A percentile compares a stretch with the other conserved stretches of the same genome.
Conservation (phyloP, 2,797 vertebrate species). For the Microtus agrestis region DNA sequence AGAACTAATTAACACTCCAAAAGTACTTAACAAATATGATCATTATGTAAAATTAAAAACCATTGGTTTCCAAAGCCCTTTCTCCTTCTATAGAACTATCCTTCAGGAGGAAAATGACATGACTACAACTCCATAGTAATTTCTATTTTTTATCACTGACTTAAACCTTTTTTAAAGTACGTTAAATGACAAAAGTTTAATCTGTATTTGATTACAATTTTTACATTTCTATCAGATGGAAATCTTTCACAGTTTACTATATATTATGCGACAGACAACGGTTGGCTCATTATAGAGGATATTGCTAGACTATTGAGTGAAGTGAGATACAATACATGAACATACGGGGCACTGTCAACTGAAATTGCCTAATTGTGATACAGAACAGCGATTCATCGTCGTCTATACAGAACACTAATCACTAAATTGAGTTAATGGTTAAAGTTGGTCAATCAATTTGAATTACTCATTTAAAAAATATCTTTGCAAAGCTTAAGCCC, state of each 20-base stretch:
- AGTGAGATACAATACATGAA: not conserved
- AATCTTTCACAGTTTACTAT: constrained; percentile 45
- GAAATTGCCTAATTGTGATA: constrained; percentile 4
- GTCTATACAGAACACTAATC: not conserved
- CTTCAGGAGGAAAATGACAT: constrained; percentile 31
- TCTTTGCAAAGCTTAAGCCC: constrained; percentile 49
- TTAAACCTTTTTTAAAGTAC: not conserved
- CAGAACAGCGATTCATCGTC: not conserved
- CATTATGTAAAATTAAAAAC: constrained; percentile 55
- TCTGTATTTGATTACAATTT: constrained; percentile 36
- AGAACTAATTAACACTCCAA: constrained; percentile 51
- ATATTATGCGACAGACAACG: not conserved
- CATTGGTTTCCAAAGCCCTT: constrained; percentile 27
- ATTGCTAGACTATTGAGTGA: not conserved
- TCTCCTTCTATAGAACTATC: not conserved
- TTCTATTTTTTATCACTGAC: constrained; percentile 1
- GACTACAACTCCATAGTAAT: constrained; percentile 21
- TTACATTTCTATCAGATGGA: not conserved
- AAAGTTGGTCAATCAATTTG: constrained; percentile 47
- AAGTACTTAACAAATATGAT: constrained; percentile 53
- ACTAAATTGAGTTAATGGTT: constrained; percentile 62
- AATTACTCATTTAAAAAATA: constrained; percentile 72
- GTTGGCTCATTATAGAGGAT: not conserved
- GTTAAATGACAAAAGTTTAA: constrained; percentile 7
- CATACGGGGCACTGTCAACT: not conserved